Base-by-base conservation (phyloP, 1,140 invertebrate species). In the Bombus ignitus region DNA sequence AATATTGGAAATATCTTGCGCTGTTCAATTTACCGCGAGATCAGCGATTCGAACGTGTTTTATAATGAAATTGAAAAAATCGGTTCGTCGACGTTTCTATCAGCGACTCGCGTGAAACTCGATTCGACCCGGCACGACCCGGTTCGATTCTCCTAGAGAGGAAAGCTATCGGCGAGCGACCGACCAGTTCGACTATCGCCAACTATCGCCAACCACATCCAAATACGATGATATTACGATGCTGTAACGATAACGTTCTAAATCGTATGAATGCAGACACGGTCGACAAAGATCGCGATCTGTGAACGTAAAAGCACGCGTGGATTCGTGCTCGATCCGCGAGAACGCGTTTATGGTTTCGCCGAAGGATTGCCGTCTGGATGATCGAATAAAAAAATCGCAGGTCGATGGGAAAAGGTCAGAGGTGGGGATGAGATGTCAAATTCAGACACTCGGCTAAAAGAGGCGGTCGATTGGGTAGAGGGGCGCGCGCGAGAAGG, bases 1-100 rank as follows among this genome's bases (percentile, higher is more conserved):
- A 94, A 94, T 94, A 94, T 95, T 94, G 94, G 92, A 95, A 95
- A 94, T 94, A 94, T 94, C 93, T 87, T 85, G 88, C 83, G 85
- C 76, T 89, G 92, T 93, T 94, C 93, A 94, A 94, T 94, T 93
- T 90, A 90, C 86, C 85, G 84, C 81, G 74, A 88, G 90, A 94
- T 95, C 89, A 85, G n/a, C 57, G 81, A 93, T 94, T 90, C 87
- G 81, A 94, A 93, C 90, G 87, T 81, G 87, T 93, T 94, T 93
- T 93, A 93, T 90, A 37, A 68, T 5, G 92, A 93, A 88, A 86
- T 86, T 88, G 89, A 81, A 90, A 92, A 92, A 92, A 92, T 83
- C 86, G 15, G 47, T 42, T 18, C 22, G 42, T 28, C 68, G 37
- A 15, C n/a, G n/a, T 66, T 65, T 66, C 65, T n/a, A n/a, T 66